Base-by-base conservation (phyloP, 2,888 invertebrate genomes). In the Cylindroiulus punctatus region DNA sequence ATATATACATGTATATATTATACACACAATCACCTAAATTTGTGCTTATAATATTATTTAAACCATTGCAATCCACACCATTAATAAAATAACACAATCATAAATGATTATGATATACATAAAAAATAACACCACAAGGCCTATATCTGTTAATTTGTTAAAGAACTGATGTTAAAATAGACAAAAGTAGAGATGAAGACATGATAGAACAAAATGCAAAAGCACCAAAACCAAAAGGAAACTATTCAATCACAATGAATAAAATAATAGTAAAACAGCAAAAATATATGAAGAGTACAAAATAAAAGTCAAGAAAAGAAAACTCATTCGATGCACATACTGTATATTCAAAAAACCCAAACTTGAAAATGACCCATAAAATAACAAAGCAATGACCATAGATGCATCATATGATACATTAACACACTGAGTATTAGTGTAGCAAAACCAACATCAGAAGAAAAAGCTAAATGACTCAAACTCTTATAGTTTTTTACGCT, bases 341-440 rank as follows among this genome's bases (percentile, higher is more conserved):
- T 65, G 22, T 57, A 65, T 65, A 65, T 26, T 65, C 65, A 26
- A 26, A n/a, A n/a, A 65, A 65, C 65, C 65, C 8, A 52, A 65
- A 26, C 65, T 26, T 26, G 22, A 65, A 65, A 65, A 22, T 5
- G 26, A 26, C 65, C 65, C 65, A 65, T 10, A 26, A 65, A 22
- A 65, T 65, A 26, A 65, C 26, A 26, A n/a, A 65, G 65, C 65
- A 65, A 26, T 65, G 65, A 26, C 65, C 65, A 26, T 22, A 26
- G 26, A 10, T 65, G 65, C 65, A 65, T 26, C 65, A 65, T 26
- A 65, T 26, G 65, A 26, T 65, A 26, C 52, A 65, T 26, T 36
- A 65, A 65, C 12, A 65, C 65, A 65, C 26, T 26, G 26, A 65
- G 26, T 65, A 65, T 65, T 26, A 22, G 12, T 65, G 22, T 65